Base-by-base conservation (phyloP, 2,888 invertebrate genomes). In the Chamaedrilus cognettii region DNA sequence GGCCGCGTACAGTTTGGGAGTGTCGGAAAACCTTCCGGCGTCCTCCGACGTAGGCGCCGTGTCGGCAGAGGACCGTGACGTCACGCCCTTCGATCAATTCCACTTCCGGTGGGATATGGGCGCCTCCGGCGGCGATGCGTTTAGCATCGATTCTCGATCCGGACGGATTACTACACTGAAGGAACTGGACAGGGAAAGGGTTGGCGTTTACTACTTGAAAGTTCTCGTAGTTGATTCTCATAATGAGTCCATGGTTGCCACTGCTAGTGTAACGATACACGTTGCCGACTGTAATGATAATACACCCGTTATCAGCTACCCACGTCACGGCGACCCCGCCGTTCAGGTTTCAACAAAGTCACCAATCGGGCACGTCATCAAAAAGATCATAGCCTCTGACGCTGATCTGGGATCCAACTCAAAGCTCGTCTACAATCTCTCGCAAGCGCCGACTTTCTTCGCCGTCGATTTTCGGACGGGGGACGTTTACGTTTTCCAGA, bases 261-360 rank as follows among this genome's bases (percentile, higher is more conserved):
- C 70, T 0, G 70, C 60, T 57, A 67, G 35, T n/a, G 70, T 66
- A 28, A 64, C 71, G 5, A 65, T 72, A 11, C 68, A 70, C 33
- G 67, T 72, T 4, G 59, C 66, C n/a, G 72, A 72, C 60, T 33
- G 59, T 26, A 72, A 72, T 59, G 72, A 72, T 68, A 72, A 72
- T 64, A 28, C 62, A 2, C 72, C 72, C 15, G 23, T 58, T 2
- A 61, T 72, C 30, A 52, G 30, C 49, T 72, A 66, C 67, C 72
- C 72, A 1, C 59, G 56, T 5, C 31, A 32, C 5, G 51, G 26
- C 52, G 71, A 72, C 65, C 64, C 66, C 65, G 67, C 70, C 11
- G 58, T 51, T n/a, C 51, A 50, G 42, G 28, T 66, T 7, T 50
- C 66, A 11, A 62, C 33, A 19, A 28, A 55, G 19, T 50, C 52